phyloP scores from a whole-genome alignment of 92 coral and sea anemone genomes.

The Virgularia gustaviana region DNA sequence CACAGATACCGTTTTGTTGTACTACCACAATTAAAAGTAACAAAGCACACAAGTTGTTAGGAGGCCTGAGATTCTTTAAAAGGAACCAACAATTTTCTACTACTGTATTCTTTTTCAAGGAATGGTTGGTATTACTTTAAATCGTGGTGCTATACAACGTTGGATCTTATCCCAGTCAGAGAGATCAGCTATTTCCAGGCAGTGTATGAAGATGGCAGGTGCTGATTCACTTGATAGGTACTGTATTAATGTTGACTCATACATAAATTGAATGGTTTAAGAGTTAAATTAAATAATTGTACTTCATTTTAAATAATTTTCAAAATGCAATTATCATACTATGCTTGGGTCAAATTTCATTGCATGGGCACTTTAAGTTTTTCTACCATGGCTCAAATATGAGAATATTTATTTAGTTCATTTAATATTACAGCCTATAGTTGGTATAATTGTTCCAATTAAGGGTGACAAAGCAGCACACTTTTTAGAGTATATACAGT shows the following conservation, averaged over 20 bases:
- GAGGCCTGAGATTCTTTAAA: no score
- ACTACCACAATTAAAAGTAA: no score
- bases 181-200: slow-evolving; percentile 8
- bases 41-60: no score
- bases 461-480: not conserved
- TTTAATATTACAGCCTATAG: not conserved
- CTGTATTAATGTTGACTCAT: not conserved
- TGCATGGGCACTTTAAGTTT: no score
- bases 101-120: slow-evolving; percentile 5
- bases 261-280: not conserved
- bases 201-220: slow-evolving; percentile 19
- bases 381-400: slow-evolving; percentile 1
- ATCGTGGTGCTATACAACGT: slow-evolving; percentile 8
- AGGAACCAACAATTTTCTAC: no score
- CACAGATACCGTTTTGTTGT: no score
- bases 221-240: slow-evolving; percentile 9
- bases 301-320: no score
- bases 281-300: no score
- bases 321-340: no score
- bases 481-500: not conserved
- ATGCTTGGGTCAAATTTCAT: no score
- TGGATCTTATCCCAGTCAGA: slow-evolving; percentile 16
- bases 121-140: slow-evolving; percentile 14
- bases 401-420: not conserved
- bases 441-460: not conserved